phyloP scores from a whole-genome alignment of 2,888 invertebrate species.

The Cotesia congregata region DNA sequence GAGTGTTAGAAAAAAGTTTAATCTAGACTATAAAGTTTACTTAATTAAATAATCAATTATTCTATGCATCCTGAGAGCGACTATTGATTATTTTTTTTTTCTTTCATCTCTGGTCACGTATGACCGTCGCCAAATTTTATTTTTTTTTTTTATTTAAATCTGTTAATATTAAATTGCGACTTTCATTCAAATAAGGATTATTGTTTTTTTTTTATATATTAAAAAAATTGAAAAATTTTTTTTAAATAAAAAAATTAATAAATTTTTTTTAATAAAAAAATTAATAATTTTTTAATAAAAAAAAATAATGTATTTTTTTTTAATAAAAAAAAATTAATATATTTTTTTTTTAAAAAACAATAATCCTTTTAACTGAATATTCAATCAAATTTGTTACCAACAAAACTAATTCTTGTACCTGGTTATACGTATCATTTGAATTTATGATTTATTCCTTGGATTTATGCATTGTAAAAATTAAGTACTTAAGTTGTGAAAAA shows the following conservation, averaged over 20 bases:
- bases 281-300: too few species aligned
- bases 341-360: neutral
- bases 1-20: slow-evolving; percentile 12
- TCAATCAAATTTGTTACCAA: neutral
- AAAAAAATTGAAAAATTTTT: too few species aligned
- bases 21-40: slow-evolving; percentile 2
- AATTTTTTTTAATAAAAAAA: neutral
- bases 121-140: neutral
- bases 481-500: slow-evolving; percentile 16
- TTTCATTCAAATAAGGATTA: too few species aligned
- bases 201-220: too few species aligned
- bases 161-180: too few species aligned
- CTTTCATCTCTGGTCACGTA: neutral
- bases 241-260: too few species aligned
- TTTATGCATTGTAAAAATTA: neutral
- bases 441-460: neutral
- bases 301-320: too few species aligned
- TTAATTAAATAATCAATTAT: neutral
- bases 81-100: neutral
- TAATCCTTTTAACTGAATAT: neutral
- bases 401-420: neutral
- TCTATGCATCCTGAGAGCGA: neutral
- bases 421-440: neutral
- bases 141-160: neutral
- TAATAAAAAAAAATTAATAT: too few species aligned